Evolutionary conservation across 2,113 vertebrate genomes (phyloP).

Genomic region (Mugil cephalus): DNA sequence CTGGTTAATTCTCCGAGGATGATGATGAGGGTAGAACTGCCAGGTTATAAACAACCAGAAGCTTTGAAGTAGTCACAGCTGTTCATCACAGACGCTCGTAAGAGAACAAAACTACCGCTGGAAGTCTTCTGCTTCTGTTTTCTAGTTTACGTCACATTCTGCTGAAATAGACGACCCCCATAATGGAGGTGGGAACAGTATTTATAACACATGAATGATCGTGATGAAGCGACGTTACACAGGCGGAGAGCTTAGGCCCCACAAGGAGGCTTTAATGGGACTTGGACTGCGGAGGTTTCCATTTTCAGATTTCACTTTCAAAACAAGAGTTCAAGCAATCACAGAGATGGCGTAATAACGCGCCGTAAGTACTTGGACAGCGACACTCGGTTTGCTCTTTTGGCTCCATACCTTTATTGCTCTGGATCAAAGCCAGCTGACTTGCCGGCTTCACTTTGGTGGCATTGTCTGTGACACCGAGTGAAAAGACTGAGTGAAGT

Average conservation of each 20-base stretch:
- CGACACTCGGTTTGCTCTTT: slow-evolving; percentile 12
- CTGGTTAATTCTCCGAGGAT: slow-evolving; percentile 19
- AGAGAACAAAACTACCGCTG: slow-evolving; percentile 11
- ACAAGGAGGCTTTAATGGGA: background rate
- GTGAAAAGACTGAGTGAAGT: slow-evolving; percentile 10
- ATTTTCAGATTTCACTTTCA: slow-evolving; percentile 18
- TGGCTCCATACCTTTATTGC: slow-evolving; percentile 33
- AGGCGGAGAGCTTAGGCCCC: background rate
- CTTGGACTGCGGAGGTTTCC: background rate
- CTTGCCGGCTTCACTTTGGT: slow-evolving; percentile 25
- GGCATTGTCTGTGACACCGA: slow-evolving; percentile 15
- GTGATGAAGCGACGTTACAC: background rate
- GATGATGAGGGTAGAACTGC: slow-evolving; percentile 33
- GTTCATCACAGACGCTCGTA: background rate
- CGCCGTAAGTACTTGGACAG: slow-evolving; percentile 4
- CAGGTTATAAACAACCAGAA: slow-evolving; percentile 30
- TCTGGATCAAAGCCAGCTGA: slow-evolving; percentile 38
- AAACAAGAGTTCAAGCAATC: slow-evolving; percentile 15
- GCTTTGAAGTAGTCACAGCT: slow-evolving; percentile 45
- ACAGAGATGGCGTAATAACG: background rate
- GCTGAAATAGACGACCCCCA: background rate
- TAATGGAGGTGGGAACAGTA: background rate
- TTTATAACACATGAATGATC: background rate
- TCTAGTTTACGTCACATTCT: background rate
- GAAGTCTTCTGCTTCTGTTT: background rate